Evolutionary conservation across 1,140 invertebrate genomes (phyloP), one percentile per base, ranked within the genome.

Genomic region (Macrobrachium rosenbergii): DNA sequence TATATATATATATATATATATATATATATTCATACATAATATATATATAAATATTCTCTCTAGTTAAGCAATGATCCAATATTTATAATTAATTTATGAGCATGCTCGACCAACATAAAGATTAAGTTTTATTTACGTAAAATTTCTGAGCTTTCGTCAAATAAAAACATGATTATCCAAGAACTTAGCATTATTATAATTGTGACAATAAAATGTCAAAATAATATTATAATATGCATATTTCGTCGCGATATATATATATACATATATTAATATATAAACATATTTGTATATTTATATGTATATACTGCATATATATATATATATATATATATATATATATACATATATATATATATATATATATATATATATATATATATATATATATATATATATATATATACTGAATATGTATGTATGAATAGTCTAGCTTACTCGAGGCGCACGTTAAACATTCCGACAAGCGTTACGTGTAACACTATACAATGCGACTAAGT

Each of bases 171-270:
- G 28, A 3, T 37, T 67, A 67, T 17, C 19, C 8, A 67, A 8
- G 23, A 3, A 67, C 16, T 21, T 67, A 14, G 52, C 52, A 52
- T 52, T 52, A 10, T 52, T 52, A 52, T 5, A 37, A 10, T 52
- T 52, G 52, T 52, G 0, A 2, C 0, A 5, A 52, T 52, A 8
- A 52, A 37, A 37, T 37, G 28, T 37, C 28, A 75, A 52, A 43
- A 52, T 16, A 19, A 75, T 75, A 75, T 75, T 43, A 52, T 12
- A 75, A 17, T 80, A 62, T 62, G 60, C 28, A 62, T 80, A 37
- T 80, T 17, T 80, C 28, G 23, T 28, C 60, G 11, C n/a, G 52
- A 59, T 59, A 59, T 79, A 59, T 79, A 62, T 6, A 67, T 14
- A 0, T 17, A 67, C 2, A 5, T 67, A 67, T 67, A 67, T n/a